Conservation (phyloP, 2,888 invertebrate genomes). For the Pristionchus exspectatus region DNA sequence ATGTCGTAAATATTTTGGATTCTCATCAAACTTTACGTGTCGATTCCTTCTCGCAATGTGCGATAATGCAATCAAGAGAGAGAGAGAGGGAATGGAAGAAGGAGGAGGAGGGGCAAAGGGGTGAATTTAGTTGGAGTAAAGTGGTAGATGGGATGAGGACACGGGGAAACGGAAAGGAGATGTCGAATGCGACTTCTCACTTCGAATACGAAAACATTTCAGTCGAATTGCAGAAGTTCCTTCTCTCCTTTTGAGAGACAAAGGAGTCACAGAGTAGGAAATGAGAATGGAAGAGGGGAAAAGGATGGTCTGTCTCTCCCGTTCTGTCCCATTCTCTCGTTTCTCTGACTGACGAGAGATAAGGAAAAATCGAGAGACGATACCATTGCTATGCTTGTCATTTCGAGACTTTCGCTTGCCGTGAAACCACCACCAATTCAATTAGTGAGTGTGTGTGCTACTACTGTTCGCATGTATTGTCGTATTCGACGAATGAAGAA, state of each 20-base stretch:
- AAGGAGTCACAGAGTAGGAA: background rate
- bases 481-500: background rate
- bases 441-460: background rate
- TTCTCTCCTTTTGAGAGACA: background rate
- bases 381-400: background rate
- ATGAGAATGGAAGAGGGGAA: conserved; percentile 14
- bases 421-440: conserved; percentile 29
- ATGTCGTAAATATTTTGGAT: conserved; percentile 6
- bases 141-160: conserved; percentile 14
- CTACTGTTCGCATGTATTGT: background rate
- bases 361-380: too few relatives aligned
- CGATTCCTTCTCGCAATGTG: conserved; percentile 32
- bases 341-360: too few relatives aligned
- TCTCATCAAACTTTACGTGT: background rate
- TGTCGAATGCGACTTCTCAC: background rate
- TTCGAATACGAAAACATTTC: conserved; percentile 1
- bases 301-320: background rate
- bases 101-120: conserved; percentile 21
- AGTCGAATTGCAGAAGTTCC: background rate
- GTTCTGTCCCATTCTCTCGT: too few relatives aligned
- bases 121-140: conserved; percentile 42
- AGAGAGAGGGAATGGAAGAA: conserved; percentile 7
- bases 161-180: background rate
- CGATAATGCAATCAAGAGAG: conserved; percentile 23
- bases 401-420: conserved; percentile 9